These are phyloP conservation scores for Trichomycterus rosablanca DNA, from an alignment of 2,113 vertebrate species.

Conservation along the genomic window DNA sequence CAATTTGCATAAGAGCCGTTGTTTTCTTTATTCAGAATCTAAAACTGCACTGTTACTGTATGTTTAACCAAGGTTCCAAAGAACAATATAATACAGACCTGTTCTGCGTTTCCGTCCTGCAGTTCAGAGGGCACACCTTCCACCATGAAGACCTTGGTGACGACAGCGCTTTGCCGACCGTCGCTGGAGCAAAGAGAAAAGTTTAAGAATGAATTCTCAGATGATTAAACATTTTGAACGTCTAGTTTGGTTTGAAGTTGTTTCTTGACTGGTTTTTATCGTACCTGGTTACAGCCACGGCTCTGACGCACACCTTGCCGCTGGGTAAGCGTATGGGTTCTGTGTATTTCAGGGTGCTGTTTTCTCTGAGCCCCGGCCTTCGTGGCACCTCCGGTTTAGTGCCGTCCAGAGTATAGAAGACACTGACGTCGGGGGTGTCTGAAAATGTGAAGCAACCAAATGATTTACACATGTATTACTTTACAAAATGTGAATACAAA, in stretches of 20 bases:
- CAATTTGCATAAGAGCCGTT: no score
- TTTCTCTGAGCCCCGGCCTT: slow-evolving; percentile 58
- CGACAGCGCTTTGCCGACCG: slow-evolving; percentile 77
- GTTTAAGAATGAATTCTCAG: no score
- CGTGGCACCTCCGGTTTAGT: slow-evolving; percentile 74
- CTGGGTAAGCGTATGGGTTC: slow-evolving; percentile 73
- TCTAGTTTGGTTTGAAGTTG: no score
- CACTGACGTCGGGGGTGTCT: slow-evolving; percentile 77
- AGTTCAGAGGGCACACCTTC: slow-evolving; percentile 50
- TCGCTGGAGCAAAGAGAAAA: slow-evolving; percentile 64
- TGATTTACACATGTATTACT: not conserved
- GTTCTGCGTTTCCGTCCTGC: slow-evolving; percentile 26
- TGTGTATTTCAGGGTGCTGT: slow-evolving; percentile 74
- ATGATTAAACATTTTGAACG: no score
- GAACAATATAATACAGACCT: slow-evolving; percentile 51
- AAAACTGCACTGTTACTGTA: no score
- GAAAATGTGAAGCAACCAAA: slow-evolving; percentile 12
- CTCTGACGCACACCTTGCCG: slow-evolving; percentile 81
- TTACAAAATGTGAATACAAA: not conserved
- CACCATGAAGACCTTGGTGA: slow-evolving; percentile 87
- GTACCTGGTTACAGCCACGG: slow-evolving; percentile 82
- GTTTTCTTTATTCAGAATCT: no score
- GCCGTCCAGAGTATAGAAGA: slow-evolving; percentile 89
- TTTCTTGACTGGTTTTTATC: not conserved
- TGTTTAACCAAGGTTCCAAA: no score